Base-by-base conservation (phyloP, 2,113 vertebrate species). In the Spizaetus ornatus region DNA sequence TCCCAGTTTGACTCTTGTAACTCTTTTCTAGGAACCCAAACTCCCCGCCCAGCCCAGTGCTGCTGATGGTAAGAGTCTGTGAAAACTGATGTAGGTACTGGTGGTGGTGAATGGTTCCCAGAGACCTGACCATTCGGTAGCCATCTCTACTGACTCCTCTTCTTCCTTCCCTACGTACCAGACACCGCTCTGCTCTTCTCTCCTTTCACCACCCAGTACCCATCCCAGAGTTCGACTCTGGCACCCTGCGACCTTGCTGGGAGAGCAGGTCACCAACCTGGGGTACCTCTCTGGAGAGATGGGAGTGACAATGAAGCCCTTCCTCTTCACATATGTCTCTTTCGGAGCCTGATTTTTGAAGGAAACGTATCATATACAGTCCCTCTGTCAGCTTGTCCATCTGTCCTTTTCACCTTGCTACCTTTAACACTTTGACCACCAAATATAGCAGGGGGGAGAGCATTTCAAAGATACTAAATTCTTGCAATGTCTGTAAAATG, bases 1-100 rank as follows among this genome's bases (percentile, higher is more conserved):
- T 29, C 52, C 13, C 55, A 18, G 17, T 79, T 66, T 96, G 56
- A 80, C n/a, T 77, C 47, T 79, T 92, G n/a, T 67, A 34, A 79
- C 48, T 96, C 65, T 97, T 63, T 96, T 82, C 42, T 66, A 98
- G 97, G 91, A 83, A 16, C 29, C 5, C 63, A 34, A 34, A 61
- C 58, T 66, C 14, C 17, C 58, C 0, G 1, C 38, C 63, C 32
- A 85, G 8, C 58, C 48, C 47, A 56, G 9, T 5, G 42, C 52
- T 27, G 31, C 86, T 42, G 0, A 78, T 62, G 96, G 97, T 98
- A 97, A 96, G 97, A 91, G 38, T 20, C 19, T 90, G 11, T 79
- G 82, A 45, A 88, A 77, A 63, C 10, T 62, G 27, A 12, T 34
- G 11, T 21, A 42, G 53, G 11, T 58, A 19, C 32, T 40, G 76